These are phyloP conservation scores for Onychostruthus taczanowskii DNA, from an alignment of 2,113 vertebrate species.

Conservation along the genomic window DNA sequence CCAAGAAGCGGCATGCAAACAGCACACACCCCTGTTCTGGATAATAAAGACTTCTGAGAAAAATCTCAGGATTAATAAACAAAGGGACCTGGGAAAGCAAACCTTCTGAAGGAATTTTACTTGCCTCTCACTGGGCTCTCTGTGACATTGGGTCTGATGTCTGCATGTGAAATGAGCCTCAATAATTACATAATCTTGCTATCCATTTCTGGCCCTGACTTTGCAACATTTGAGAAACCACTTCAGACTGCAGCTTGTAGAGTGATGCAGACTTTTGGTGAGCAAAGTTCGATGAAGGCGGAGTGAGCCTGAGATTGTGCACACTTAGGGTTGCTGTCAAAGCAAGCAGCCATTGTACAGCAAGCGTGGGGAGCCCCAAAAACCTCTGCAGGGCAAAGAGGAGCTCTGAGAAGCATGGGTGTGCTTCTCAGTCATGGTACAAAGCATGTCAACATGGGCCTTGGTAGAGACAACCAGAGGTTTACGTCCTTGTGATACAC, in stretches of 20 bases:
- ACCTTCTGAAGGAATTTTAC: slow-evolving; percentile 14
- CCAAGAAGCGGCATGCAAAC: slow-evolving; percentile 42
- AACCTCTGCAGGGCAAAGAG: neutral
- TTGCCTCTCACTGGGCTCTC: neutral
- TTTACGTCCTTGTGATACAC: neutral
- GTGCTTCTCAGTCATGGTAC: neutral
- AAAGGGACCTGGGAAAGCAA: neutral
- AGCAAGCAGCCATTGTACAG: fast-evolving
- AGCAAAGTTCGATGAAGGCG: fast-evolving
- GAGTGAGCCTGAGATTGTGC: neutral
- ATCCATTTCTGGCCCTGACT: neutral
- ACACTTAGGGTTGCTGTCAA: neutral
- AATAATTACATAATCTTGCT: neutral
- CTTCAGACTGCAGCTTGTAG: neutral
- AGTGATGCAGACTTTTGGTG: neutral
- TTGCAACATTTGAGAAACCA: neutral
- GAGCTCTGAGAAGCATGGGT: neutral
- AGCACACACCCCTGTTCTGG: slow-evolving; percentile 25
- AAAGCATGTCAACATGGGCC: fast-evolving
- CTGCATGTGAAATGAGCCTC: neutral
- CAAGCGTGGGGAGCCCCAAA: neutral
- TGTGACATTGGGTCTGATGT: neutral
- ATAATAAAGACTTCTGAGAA: slow-evolving; percentile 61
- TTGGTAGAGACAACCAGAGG: neutral
- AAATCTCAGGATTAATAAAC: slow-evolving; percentile 10